These are phyloP conservation scores for Cyphotilapia sp. DNA, from an alignment of 2,113 vertebrate genomes.

Conservation along the genomic window DNA sequence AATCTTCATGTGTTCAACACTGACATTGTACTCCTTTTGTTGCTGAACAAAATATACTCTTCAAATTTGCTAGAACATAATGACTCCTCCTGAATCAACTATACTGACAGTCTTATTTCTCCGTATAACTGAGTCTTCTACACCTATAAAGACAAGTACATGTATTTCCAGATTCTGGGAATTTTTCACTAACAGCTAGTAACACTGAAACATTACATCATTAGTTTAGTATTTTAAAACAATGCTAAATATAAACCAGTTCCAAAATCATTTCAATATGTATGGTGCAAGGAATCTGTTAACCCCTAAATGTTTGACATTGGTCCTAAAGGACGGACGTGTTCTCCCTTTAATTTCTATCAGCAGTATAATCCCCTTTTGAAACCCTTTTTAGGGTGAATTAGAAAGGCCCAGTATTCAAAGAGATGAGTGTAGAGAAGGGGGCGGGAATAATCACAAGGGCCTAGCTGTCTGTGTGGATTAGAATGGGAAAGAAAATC, in stretches of 20 bases:
- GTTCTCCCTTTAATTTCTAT: constrained; percentile 68
- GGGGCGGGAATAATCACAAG: constrained; percentile 68
- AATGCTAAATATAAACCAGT: neutral
- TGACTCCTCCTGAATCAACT: neutral
- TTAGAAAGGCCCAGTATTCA: constrained; percentile 72
- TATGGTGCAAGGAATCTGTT: constrained; percentile 18
- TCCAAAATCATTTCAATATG: constrained; percentile 9
- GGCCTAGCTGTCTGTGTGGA: constrained; percentile 68
- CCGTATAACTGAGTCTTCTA: neutral
- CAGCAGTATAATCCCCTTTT: constrained; percentile 68
- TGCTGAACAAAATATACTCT: neutral
- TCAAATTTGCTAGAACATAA: neutral
- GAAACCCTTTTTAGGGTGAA: constrained; percentile 73
- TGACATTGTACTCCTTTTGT: no score
- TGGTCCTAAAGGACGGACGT: constrained; percentile 60
- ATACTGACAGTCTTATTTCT: neutral
- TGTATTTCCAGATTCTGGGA: neutral
- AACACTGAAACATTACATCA: neutral
- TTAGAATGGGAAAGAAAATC: constrained; percentile 71
- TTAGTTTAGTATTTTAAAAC: neutral
- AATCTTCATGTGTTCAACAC: neutral
- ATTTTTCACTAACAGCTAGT: neutral
- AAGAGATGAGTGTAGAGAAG: constrained; percentile 60
- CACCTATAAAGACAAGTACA: neutral
- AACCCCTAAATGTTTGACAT: constrained; percentile 66